Evolutionary conservation across 2,888 invertebrate species (phyloP).

Genomic region (Limenitis camilla): DNA sequence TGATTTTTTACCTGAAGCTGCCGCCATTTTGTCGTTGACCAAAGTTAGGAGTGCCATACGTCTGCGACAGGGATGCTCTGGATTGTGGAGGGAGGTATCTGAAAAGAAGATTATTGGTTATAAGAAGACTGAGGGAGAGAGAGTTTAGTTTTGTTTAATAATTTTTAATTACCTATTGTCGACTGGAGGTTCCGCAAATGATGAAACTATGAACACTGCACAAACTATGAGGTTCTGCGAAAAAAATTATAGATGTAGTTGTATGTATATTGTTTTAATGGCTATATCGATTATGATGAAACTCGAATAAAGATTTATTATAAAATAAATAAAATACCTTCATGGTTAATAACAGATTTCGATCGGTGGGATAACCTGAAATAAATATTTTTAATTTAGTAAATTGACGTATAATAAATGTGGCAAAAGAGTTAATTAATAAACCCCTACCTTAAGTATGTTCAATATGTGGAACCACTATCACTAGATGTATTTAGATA

Average conservation of each 20-base stretch:
- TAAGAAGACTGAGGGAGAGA: neutral
- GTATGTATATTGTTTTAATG: neutral
- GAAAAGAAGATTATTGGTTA: constrained; percentile 5
- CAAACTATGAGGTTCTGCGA: constrained; percentile 45
- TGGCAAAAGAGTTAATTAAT: neutral
- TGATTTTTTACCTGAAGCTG: constrained; percentile 41
- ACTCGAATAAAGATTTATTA: no score
- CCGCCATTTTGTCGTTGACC: constrained; percentile 47
- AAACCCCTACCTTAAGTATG: neutral
- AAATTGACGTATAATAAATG: neutral
- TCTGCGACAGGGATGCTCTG: constrained; percentile 54
- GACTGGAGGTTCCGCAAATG: constrained; percentile 55
- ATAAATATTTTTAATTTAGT: no score
- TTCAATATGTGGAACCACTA: neutral
- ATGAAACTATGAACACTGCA: constrained; percentile 33
- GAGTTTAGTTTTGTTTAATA: neutral
- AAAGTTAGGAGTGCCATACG: constrained; percentile 36
- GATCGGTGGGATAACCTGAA: neutral
- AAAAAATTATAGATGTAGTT: no score
- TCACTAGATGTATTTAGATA: constrained; percentile 6
- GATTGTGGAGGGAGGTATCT: constrained; percentile 56
- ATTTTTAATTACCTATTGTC: constrained; percentile 40
- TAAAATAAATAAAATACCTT: neutral
- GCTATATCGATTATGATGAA: no score
- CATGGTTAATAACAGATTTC: neutral